These are phyloP conservation scores for Echinops telfairi DNA, from an alignment of 2,113 vertebrate species.

Conservation along the genomic window DNA sequence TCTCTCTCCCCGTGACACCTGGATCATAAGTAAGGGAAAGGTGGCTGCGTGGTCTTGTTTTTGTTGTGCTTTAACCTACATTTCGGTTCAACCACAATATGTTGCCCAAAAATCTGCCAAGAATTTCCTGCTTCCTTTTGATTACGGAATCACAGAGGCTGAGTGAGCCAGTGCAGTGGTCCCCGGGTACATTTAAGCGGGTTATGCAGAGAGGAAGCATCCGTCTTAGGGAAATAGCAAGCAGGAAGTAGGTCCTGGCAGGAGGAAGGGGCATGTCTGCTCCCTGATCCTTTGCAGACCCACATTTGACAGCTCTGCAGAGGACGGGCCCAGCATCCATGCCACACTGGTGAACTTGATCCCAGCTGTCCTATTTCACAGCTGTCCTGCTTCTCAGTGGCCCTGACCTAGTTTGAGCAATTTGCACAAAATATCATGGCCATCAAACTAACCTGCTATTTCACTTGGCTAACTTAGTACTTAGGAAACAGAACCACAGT, in stretches of 20 bases:
- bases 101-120: neutral
- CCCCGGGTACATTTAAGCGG: neutral
- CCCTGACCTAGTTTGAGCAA: conserved; percentile 80
- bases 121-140: neutral
- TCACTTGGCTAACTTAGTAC: conserved; percentile 71
- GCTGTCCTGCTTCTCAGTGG: conserved; percentile 69
- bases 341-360: conserved; percentile 69
- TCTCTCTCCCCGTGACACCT: neutral
- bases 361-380: conserved; percentile 75
- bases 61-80: neutral
- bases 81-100: neutral
- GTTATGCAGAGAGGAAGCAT: neutral
- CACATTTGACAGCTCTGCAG: conserved; percentile 21
- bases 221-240: neutral
- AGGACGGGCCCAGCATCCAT: conserved; percentile 31
- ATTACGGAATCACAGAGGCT: neutral
- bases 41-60: neutral
- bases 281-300: neutral
- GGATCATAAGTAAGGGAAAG: neutral
- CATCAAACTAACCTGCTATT: conserved; percentile 78
- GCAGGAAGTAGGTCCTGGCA: neutral
- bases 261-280: neutral
- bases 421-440: conserved; percentile 72
- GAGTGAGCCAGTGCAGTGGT: neutral
- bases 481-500: conserved; percentile 69